Evolutionary conservation across 2,888 invertebrate species (phyloP), one percentile per base, ranked within the genome.

Genomic region (Cataglyphis cursor): DNA sequence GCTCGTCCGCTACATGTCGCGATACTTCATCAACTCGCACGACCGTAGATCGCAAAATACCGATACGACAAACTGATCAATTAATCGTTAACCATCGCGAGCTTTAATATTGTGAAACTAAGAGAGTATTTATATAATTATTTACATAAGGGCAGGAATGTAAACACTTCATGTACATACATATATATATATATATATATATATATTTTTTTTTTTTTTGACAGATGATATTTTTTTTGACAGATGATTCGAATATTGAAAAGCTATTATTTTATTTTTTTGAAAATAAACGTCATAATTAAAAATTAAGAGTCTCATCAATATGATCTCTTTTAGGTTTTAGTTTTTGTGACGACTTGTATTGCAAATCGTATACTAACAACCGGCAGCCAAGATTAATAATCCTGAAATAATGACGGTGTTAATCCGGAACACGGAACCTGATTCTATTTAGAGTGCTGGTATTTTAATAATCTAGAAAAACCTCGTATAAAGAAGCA

Each of bases 381-480:
- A 82, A 83, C 68, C 82, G 66, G 35, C 83, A 83, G 75, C 76
- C 81, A 85, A 85, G 90, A 90, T 90, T 90, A 89, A 90, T 89
- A 89, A 89, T 87, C 87, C 85, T 85, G 90, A 85, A 90, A 90
- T 87, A 85, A 83, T 87, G 85, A 87, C 76, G 86, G 87, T 76
- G 8, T 65, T 75, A 72, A 88, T 89, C 87, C 85, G 74, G 87
- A 87, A 83, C 87, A 84, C 83, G 85, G 83, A 90, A 90, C 89
- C 90, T 90, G 89, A 88, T 90, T 88, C 87, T 83, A 80, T 76
- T 85, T 73, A 72, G 83, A 72, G 83, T 75, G 83, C 85, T 85
- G 89, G 89, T 90, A 90, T 90, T 90, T 89, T 90, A 85, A 90
- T 90, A 90, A 90, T 90, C 86, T 90, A 90, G 90, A 90, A 51